These are phyloP conservation scores for Ailurus styani DNA, from an alignment of 2,113 vertebrate species.

Conservation along the genomic window DNA sequence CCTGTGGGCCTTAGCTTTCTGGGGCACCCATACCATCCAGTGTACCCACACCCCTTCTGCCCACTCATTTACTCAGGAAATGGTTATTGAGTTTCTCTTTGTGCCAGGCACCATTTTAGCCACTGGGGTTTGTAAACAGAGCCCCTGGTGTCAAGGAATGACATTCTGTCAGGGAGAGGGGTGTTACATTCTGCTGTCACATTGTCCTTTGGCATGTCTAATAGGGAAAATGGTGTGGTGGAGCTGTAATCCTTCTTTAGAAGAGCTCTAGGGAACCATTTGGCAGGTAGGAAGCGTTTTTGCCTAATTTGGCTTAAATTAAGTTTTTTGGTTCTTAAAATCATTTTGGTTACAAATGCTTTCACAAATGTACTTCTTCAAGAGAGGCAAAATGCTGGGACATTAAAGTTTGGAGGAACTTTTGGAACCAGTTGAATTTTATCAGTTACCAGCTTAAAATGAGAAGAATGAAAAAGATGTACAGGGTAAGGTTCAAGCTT, in stretches of 20 bases:
- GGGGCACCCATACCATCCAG: background rate
- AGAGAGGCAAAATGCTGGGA: background rate
- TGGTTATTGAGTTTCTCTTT: background rate
- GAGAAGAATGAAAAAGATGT: background rate
- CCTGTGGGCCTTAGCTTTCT: background rate
- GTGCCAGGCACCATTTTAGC: background rate
- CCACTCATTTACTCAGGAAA: background rate
- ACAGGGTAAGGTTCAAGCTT: background rate
- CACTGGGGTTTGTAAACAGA: background rate
- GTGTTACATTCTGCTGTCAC: background rate
- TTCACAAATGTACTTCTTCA: background rate
- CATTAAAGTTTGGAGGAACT: background rate
- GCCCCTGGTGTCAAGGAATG: background rate
- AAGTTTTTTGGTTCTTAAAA: background rate
- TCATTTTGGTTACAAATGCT: background rate
- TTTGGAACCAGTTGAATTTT: conserved; percentile 37
- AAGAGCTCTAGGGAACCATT: background rate
- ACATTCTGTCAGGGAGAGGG: background rate
- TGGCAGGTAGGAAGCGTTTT: background rate
- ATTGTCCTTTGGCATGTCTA: background rate
- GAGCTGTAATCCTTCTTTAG: background rate
- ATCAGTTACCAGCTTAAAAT: background rate
- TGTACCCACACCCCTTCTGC: background rate
- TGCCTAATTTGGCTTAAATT: background rate
- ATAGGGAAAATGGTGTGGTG: background rate